Evolutionary conservation across 1,140 invertebrate genomes (phyloP), one percentile per base, ranked within the genome.

Genomic region (Macrobrachium nipponense): DNA sequence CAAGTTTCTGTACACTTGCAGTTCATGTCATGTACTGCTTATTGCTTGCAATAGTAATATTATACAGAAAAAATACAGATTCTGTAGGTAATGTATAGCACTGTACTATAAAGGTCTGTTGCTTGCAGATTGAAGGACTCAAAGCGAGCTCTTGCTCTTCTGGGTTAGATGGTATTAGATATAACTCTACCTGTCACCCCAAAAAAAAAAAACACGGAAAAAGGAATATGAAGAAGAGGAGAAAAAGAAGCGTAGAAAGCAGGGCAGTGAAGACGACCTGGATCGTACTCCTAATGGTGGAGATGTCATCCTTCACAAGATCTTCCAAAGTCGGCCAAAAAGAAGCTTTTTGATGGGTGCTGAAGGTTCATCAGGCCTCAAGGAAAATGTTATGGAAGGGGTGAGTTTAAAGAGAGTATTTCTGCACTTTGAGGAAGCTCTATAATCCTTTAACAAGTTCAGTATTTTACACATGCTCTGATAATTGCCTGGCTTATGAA

Each of bases 331-430:
- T 86, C 84, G 12, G 84, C 84, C 17, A 86, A 75, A 60, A 86
- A 86, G 68, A 86, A 62, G 59, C 84, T 86, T 44, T 44, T 75
- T 80, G 20, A 86, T 86, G 84, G 58, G 20, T 1, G 20, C 76
- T 58, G 36, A 77, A 64, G 51, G 7, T 51, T 51, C 12, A 51
- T 51, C 51, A 51, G 12, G 8, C 51, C 51, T 51, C 51, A 51
- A 51, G 51, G 51, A 51, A 51, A 51, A 51, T 51, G 12, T 8
- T 51, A 51, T 10, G 7, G 44, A 44, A 15, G 73, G 62, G 61
- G 82, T 23, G 20, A 61, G 20, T 11, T 11, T 44, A 60, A 77
- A 18, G 17, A 61, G 20, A 66, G 60, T 20, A 58, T 8, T 64
- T 51, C 12, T 23, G n/a, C 20, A 36, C 44, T 77, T 51, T 58